A percentile compares a stretch with the other conserved stretches of the same genome.
These are phyloP conservation scores for Neopipo cinnamomea DNA, from an alignment of 2,113 vertebrate genomes.

Conservation along the genomic window DNA sequence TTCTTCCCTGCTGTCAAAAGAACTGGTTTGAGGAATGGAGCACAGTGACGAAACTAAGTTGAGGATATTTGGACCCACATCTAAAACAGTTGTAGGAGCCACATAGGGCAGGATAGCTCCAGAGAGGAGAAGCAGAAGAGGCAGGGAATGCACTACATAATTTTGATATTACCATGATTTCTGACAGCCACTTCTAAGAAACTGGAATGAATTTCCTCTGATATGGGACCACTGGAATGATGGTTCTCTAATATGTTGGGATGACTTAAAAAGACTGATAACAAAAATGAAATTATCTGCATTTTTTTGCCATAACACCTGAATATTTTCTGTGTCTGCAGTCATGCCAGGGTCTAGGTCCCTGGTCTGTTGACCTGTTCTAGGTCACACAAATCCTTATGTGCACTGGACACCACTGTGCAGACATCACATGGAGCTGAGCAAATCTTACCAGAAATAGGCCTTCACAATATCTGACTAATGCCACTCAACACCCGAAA, in stretches of 20 bases:
- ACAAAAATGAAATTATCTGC: neutral
- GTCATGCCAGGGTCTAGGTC: neutral
- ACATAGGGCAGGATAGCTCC: neutral
- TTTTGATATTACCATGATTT: neutral
- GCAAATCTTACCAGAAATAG: neutral
- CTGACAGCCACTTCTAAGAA: neutral
- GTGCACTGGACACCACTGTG: neutral
- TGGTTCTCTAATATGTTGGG: neutral
- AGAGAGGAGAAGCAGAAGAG: neutral
- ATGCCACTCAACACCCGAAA: neutral
- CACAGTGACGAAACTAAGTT: neutral
- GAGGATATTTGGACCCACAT: neutral
- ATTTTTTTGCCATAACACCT: neutral
- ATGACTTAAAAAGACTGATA: neutral
- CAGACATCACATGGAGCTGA: neutral
- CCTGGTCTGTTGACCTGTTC: neutral
- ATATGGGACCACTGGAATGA: neutral
- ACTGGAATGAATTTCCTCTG: neutral
- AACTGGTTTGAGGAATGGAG: neutral
- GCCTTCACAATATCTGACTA: neutral
- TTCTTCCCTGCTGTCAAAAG: neutral
- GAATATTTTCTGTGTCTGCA: neutral
- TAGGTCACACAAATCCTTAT: neutral
- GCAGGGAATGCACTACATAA: fast-evolving
- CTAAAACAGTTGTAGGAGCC: neutral